Base-by-base conservation (phyloP, 2,888 invertebrate genomes). In the Apodemia duryi region DNA sequence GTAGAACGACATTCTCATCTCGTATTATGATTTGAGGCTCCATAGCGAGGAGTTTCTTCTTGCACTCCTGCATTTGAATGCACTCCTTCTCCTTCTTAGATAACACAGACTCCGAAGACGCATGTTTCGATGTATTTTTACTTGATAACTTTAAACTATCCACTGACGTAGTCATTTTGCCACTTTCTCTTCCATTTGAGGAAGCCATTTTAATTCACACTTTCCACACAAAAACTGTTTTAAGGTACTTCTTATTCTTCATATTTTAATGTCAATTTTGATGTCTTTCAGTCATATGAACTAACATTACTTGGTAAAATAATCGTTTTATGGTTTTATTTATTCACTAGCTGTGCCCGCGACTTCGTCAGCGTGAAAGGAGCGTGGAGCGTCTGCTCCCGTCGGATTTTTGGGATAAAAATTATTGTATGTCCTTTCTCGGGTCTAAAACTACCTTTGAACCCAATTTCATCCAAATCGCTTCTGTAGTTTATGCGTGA, bases 101-200 rank as follows among this genome's bases (percentile, higher is more conserved):
- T 2, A 91, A 67, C 63, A 92, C 88, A 0, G 92, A 92, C 68
- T 92, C 92, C 0, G 92, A 92, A 0, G 91, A 92, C 0, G 91
- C 91, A 72, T 89, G 91, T 68, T 92, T 92, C 1, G 92, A 90
- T 0, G 88, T 84, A 62, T 87, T 86, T 67, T 91, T 92, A 67
- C 89, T 91, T 1, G 92, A 92, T 43, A 91, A 70, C 70, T 92
- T 92, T 67, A 92, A 77, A 73, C 92, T 92, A 79, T 92, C 92
- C 66, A 86, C 82, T 6, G 92, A 92, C 0, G 90, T 80, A 6
- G 92, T 88, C 77, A 88, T 84, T 83, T 88, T 90, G 1, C 83
- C 76, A 74, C 80, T 86, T 67, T 90, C 90, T 71, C 86, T 87
- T 0, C 88, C 89, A 76, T 86, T 91, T 9, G 88, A 83, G 0